These are phyloP conservation scores for Mellilla xanthometata DNA, from an alignment of 2,888 invertebrate species.

Conservation along the genomic window DNA sequence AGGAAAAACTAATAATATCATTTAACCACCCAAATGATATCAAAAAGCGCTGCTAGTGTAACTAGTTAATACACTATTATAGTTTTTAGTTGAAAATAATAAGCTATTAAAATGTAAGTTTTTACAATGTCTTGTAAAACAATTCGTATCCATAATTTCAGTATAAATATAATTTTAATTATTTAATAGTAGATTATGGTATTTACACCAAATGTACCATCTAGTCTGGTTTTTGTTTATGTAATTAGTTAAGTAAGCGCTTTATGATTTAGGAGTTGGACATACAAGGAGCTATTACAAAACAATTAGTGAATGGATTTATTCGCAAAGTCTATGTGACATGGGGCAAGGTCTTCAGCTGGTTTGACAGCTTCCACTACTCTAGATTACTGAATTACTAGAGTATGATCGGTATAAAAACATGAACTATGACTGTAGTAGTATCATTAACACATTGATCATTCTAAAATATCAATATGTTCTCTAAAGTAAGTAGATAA, in stretches of 20 bases:
- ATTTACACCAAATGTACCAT: no score
- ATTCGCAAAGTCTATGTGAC: conserved; percentile 34
- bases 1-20: no score
- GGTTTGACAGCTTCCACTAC: conserved; percentile 48
- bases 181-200: no score
- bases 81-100: no score
- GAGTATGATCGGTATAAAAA: conserved; percentile 47
- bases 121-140: no score
- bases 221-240: no score
- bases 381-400: conserved; percentile 36
- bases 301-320: conserved; percentile 37
- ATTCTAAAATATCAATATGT: conserved; percentile 46
- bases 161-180: no score
- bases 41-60: no score
- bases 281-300: conserved; percentile 24
- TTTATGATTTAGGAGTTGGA: conserved; percentile 12
- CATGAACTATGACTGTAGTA: conserved; percentile 33
- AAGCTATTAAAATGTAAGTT: no score
- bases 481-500: conserved; percentile 50
- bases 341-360: conserved; percentile 34
- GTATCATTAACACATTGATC: conserved; percentile 44
- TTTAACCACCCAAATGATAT: no score
- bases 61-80: no score
- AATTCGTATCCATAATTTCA: no score
- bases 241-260: conserved; percentile 1